These are phyloP conservation scores for Agraylea sexmaculata DNA, from an alignment of 1,140 invertebrate genomes.

Conservation along the genomic window DNA sequence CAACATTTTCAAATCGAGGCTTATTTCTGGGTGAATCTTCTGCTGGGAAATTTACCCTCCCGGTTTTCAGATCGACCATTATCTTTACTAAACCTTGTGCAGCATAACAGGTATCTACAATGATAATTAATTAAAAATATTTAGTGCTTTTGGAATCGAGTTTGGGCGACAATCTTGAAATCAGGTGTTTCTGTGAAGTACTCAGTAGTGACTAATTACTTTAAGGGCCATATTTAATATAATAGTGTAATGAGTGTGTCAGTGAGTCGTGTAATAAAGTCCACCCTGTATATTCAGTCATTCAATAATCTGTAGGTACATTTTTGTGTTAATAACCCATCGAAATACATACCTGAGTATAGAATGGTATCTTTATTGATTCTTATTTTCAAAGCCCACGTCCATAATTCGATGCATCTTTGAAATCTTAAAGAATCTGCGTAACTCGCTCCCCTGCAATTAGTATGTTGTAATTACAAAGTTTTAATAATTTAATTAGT, in stretches of 20 bases:
- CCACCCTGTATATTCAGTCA: too few relatives aligned
- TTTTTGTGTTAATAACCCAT: too few relatives aligned
- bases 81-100: constrained; percentile 66
- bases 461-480: too few relatives aligned
- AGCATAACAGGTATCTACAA: constrained; percentile 58
- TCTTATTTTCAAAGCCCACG: constrained; percentile 63
- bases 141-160: too few relatives aligned
- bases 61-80: constrained; percentile 65
- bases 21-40: constrained; percentile 36
- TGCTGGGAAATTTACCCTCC: constrained; percentile 37
- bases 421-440: constrained; percentile 75
- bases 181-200: too few relatives aligned
- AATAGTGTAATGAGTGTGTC: too few relatives aligned
- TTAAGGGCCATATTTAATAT: too few relatives aligned
- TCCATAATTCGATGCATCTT: constrained; percentile 76
- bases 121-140: constrained; percentile 15
- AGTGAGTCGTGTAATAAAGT: too few relatives aligned
- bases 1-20: constrained; percentile 59
- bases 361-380: constrained; percentile 65
- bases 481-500: too few relatives aligned
- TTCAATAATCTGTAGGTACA: too few relatives aligned
- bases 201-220: too few relatives aligned
- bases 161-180: too few relatives aligned
- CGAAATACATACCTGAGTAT: constrained; percentile 31
- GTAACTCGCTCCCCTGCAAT: constrained; percentile 68